phyloP scores from a whole-genome alignment of 2,797 vertebrate genomes.

The Leptatherina wallacei region DNA sequence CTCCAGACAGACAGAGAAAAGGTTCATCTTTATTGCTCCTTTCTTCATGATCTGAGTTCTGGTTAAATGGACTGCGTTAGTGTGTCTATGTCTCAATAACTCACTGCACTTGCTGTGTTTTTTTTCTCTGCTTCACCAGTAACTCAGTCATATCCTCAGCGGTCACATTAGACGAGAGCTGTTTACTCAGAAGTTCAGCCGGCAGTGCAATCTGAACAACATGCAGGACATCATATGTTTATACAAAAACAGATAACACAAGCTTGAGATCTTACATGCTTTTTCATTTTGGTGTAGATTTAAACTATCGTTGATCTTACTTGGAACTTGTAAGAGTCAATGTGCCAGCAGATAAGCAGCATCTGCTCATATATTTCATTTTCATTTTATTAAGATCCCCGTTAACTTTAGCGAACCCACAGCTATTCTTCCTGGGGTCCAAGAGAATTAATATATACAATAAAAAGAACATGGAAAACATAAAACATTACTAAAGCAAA shows the following conservation, averaged over 20 bases:
- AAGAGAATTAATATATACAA: no score
- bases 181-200: not conserved
- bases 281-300: not conserved
- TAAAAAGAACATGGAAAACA: no score
- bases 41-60: no score
- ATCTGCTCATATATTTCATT: not conserved
- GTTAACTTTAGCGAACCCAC: no score
- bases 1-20: not conserved
- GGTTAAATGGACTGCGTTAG: no score
- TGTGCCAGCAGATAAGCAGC: not conserved
- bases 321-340: not conserved
- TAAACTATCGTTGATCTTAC: not conserved
- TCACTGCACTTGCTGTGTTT: not conserved
- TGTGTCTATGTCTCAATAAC: not conserved
- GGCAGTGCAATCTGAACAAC: not conserved
- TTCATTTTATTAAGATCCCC: no score
- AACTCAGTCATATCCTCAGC: conserved; percentile 13
- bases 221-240: not conserved
- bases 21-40: no score
- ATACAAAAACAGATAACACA: not conserved
- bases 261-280: not conserved
- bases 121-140: conserved; percentile 6
- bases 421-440: no score
- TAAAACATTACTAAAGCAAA: no score
- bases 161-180: conserved; percentile 1